phyloP scores from a whole-genome alignment of 1,140 invertebrate genomes.

The Pseudoatta argentina region DNA sequence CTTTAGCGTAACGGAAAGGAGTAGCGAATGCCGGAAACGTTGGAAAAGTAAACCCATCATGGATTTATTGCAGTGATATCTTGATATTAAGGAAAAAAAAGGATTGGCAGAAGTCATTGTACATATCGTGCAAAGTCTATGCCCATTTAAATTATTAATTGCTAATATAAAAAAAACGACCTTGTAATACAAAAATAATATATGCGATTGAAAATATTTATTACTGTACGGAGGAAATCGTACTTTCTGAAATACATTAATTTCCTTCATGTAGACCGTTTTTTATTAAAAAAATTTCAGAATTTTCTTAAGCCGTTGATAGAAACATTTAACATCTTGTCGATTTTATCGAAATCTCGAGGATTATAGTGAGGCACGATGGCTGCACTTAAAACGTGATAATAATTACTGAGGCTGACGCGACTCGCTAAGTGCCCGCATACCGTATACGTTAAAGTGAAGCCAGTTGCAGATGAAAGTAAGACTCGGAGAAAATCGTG shows the following conservation, averaged over 20 bases:
- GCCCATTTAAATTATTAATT: neutral
- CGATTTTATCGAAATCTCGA: constrained; percentile 43
- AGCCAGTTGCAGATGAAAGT: constrained; percentile 70
- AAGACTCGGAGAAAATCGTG: constrained; percentile 64
- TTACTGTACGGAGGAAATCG: neutral
- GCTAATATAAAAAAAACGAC: neutral
- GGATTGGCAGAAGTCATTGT: neutral
- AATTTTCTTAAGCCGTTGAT: neutral
- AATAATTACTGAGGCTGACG: constrained; percentile 65
- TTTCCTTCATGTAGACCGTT: neutral
- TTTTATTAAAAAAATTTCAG: neutral
- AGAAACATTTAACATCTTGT: neutral
- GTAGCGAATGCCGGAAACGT: neutral
- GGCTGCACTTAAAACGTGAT: constrained; percentile 43
- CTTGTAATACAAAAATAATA: neutral
- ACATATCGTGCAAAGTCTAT: neutral
- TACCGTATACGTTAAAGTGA: constrained; percentile 41
- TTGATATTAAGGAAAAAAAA: neutral
- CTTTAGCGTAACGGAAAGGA: constrained; percentile 38
- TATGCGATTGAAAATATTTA: neutral
- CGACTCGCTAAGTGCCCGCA: constrained; percentile 27
- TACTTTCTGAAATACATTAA: neutral
- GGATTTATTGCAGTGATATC: neutral
- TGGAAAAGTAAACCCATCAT: neutral
- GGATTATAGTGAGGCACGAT: neutral